phyloP scores from a whole-genome alignment of 2,888 invertebrate genomes.

The Drepana falcataria region DNA sequence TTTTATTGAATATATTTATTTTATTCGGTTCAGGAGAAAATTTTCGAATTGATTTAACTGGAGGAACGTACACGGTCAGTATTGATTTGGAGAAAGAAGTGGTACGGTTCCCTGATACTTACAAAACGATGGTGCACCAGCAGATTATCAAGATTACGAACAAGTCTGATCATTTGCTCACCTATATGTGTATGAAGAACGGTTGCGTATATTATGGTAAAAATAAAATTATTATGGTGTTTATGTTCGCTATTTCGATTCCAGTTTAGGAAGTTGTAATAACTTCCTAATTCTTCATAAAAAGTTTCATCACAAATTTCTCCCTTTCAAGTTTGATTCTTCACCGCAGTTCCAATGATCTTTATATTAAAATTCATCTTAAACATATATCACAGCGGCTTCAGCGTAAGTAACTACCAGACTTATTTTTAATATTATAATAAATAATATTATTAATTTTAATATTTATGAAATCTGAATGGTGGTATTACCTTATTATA shows the following conservation, averaged over 20 bases:
- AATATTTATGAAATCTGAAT: too few relatives aligned
- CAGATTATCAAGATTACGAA: slow-evolving; percentile 74
- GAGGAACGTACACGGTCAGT: slow-evolving; percentile 62
- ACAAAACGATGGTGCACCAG: slow-evolving; percentile 75
- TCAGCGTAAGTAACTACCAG: too few relatives aligned
- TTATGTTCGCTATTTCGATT: too few relatives aligned
- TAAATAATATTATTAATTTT: too few relatives aligned
- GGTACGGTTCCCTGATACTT: slow-evolving; percentile 78
- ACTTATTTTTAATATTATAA: too few relatives aligned
- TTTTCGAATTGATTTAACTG: slow-evolving; percentile 59
- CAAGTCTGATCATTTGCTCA: slow-evolving; percentile 71
- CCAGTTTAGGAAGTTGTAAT: too few relatives aligned
- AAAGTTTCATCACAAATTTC: too few relatives aligned
- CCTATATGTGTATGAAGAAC: slow-evolving; percentile 79
- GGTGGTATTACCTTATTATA: slow-evolving; percentile 12
- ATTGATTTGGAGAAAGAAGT: slow-evolving; percentile 70
- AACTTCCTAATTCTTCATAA: too few relatives aligned
- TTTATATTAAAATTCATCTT: background rate
- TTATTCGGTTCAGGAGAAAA: slow-evolving; percentile 58
- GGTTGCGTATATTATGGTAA: slow-evolving; percentile 57
- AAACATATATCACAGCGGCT: too few relatives aligned
- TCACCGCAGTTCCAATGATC: background rate
- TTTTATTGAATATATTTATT: too few relatives aligned
- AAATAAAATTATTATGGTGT: background rate
- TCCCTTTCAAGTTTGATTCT: too few relatives aligned